Evolutionary conservation across 1,140 invertebrate genomes (phyloP), one percentile per base, ranked within the genome.

Genomic region (Holotrichia oblita): DNA sequence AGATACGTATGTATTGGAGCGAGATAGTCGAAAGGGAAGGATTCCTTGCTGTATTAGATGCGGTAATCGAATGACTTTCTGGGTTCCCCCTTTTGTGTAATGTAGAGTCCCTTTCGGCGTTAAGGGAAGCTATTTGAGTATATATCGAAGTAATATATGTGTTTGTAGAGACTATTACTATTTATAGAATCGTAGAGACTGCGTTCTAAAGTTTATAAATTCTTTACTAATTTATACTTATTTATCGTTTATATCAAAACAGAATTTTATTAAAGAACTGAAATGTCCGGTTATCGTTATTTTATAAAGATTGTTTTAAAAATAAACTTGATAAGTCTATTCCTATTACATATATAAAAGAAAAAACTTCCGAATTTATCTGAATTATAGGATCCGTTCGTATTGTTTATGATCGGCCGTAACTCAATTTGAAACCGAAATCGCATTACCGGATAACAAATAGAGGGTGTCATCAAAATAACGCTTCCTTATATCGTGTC

Each of bases 381-480:
- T 64, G 61, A 64, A 64, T 64, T 64, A 64, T 64, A 27, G 61
- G n/a, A 3, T 20, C 24, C 61, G 61, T 0, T 64, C n/a, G 61
- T 27, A 22, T 64, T 64, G 61, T 64, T 64, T 64, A 64, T 64
- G 61, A 64, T 64, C 61, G 61, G 61, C 17, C 61, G 61, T 64
- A 64, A 64, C 61, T 64, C 61, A 64, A 64, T 64, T 64, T 64
- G 61, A 64, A 64, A 64, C 61, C 61, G 61, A 64, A 64, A 64
- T 64, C 61, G 17, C 24, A 64, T 64, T 64, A 64, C 22, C 61
- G 12, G 61, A 27, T 10, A 64, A 64, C 61, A 64, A 64, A 64
- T 64, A 22, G 61, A 8, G 12, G 17, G 6, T 17, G 24, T 27
- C 17, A 4, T 27, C 61, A 17, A 64, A 64, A 64, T 64, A 27